Base-by-base conservation (phyloP, 2,888 invertebrate genomes). In the Lithophane ornitopus region DNA sequence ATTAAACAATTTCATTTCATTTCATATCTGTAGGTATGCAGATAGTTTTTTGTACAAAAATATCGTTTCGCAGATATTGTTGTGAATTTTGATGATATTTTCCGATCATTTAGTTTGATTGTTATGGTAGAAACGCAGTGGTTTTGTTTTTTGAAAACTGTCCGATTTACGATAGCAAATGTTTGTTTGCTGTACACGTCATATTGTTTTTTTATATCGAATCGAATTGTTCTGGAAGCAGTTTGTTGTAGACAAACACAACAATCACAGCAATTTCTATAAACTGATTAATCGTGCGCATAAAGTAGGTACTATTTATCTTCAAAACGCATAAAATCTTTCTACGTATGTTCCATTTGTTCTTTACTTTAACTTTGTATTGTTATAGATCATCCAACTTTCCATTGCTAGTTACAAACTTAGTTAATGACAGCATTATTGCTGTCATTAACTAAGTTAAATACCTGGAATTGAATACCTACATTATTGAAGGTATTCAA, bases 41-140 rank as follows among this genome's bases (percentile, higher is more conserved):
- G 49, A 82, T 73, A 70, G 72, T 58, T 59, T 52, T 85, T 56
- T 70, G 69, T 75, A 54, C 54, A 71, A 70, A 80, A 81, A 70
- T 74, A 69, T 39, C 22, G 9, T 54, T 44, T 16, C n/a, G 54
- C 44, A 28, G 49, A 56, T 68, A 70, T 73, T 65, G 66, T 63
- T 52, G 54, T 52, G 56, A 56, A 62, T 66, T 63, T 58, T 39
- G 22, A 79, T 78, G 44, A 22, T 34, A 69, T 84, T 52, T 66
- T 72, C 52, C 54, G 68, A 59, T 65, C 58, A 41, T 69, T 69
- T 76, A 41, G 14, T 82, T 82, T 28, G 3, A 3, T 62, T 62
- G 81, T 81, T 62, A 62, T 12, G 26, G 22, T 14, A 44, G 11
- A 22, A 49, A 58, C 8, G 22, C 26, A 8, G 8, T 41, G 14